Percentiles rank a stretch among this genome's conserved stretches.
These are phyloP conservation scores for Pristionchus exspectatus DNA, from an alignment of 2,888 invertebrate genomes.

Conservation along the genomic window DNA sequence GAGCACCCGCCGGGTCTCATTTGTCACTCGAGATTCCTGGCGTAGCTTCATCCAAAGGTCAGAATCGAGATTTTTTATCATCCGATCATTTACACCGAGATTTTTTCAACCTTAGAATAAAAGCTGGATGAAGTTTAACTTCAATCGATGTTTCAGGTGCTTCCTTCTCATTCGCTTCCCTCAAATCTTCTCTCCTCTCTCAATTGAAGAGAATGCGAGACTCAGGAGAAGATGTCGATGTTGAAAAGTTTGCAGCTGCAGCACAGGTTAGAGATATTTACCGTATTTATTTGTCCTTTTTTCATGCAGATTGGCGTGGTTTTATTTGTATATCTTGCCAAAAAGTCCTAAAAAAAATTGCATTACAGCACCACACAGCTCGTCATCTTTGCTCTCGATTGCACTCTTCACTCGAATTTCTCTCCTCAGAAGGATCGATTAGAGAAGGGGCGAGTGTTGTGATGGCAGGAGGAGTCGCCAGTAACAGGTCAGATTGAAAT, in stretches of 20 bases:
- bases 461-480: slow-evolving; percentile 76
- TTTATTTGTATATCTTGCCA: background rate
- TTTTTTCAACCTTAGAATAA: too few species aligned
- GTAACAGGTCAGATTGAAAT: slow-evolving; percentile 62
- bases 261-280: background rate
- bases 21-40: slow-evolving; percentile 12
- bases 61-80: background rate
- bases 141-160: slow-evolving; percentile 42
- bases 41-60: slow-evolving; percentile 31
- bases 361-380: slow-evolving; percentile 61
- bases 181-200: slow-evolving; percentile 66
- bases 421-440: slow-evolving; percentile 39
- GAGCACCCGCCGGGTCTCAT: slow-evolving; percentile 2
- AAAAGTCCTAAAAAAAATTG: too few species aligned
- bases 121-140: too few species aligned
- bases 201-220: slow-evolving; percentile 38
- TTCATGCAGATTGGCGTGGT: too few species aligned
- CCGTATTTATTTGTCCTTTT: too few species aligned
- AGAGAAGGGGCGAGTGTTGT: slow-evolving; percentile 60
- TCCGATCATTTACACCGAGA: too few species aligned
- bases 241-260: slow-evolving; percentile 10
- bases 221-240: background rate
- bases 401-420: slow-evolving; percentile 60
- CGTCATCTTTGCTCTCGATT: slow-evolving; percentile 64
- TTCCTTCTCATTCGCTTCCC: slow-evolving; percentile 66